Percentiles rank a stretch among this genome's conserved stretches.
Evolutionary conservation across 2,797 vertebrate species (phyloP).

Genomic region (Limosa lapponica): DNA sequence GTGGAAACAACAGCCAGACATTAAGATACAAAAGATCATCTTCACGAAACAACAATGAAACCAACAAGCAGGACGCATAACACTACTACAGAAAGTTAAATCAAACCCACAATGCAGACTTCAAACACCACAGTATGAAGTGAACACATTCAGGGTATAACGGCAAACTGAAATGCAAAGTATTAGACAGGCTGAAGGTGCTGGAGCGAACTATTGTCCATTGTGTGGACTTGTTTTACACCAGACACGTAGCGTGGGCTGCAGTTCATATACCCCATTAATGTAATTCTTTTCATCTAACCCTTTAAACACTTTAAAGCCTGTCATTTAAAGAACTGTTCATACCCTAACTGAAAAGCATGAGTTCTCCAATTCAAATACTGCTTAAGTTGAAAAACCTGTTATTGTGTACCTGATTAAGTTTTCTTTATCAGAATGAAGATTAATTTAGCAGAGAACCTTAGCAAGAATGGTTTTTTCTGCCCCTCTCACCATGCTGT

Average conservation of each 20-base stretch:
- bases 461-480: background rate
- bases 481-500: background rate
- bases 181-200: background rate
- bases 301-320: background rate
- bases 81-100: conserved; percentile 17
- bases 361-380: background rate
- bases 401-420: background rate
- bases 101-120: conserved; percentile 59
- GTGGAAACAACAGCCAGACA: conserved; percentile 49
- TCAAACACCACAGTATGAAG: conserved; percentile 7
- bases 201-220: background rate
- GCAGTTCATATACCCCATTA: background rate
- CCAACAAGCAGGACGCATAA: conserved; percentile 40
- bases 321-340: background rate
- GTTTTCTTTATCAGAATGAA: background rate
- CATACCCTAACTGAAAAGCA: background rate
- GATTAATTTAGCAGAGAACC: background rate
- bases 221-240: background rate
- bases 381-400: background rate
- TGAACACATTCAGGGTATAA: background rate
- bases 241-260: background rate
- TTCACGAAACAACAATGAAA: conserved; percentile 50
- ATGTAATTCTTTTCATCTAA: background rate
- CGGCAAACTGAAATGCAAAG: conserved; percentile 1
- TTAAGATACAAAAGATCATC: background rate